Conservation (phyloP, 1,140 invertebrate genomes). For the Drosophila tristis region DNA sequence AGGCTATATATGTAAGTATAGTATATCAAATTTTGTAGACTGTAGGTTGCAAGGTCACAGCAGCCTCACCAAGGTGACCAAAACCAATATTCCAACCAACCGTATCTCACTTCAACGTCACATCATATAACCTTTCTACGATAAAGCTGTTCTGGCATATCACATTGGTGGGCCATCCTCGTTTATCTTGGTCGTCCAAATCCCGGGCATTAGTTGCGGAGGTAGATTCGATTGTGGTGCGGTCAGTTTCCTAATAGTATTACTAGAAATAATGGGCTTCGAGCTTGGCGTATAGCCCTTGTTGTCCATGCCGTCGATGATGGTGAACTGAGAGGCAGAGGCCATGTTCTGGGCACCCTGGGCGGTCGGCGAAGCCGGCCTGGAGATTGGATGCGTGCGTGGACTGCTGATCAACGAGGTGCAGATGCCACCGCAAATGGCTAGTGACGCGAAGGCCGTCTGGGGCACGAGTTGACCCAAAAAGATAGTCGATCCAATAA, state of each 20-base stretch:
- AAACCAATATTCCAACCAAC: constrained; percentile 18
- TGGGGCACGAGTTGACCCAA: constrained; percentile 80
- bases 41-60: constrained; percentile 40
- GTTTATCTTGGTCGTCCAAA: constrained; percentile 80
- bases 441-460: constrained; percentile 73
- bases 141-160: constrained; percentile 26
- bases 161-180: constrained; percentile 69
- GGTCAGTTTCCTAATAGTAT: constrained; percentile 66
- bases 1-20: constrained; percentile 33
- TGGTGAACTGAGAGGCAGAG: constrained; percentile 65
- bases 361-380: constrained; percentile 41
- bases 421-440: constrained; percentile 74
- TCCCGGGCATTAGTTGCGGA: constrained; percentile 79
- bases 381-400: constrained; percentile 70
- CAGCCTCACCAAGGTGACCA: constrained; percentile 38
- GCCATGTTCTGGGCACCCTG: constrained; percentile 68
- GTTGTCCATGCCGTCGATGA: constrained; percentile 75
- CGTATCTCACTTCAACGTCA: neutral
- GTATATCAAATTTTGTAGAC: constrained; percentile 62
- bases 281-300: constrained; percentile 64
- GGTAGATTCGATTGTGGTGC: constrained; percentile 81
- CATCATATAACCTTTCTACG: neutral
- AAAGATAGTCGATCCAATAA: constrained; percentile 75
- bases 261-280: constrained; percentile 60
- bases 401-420: constrained; percentile 77